Conservation (phyloP, 2,888 invertebrate species). For the Sarcophaga variegata region DNA sequence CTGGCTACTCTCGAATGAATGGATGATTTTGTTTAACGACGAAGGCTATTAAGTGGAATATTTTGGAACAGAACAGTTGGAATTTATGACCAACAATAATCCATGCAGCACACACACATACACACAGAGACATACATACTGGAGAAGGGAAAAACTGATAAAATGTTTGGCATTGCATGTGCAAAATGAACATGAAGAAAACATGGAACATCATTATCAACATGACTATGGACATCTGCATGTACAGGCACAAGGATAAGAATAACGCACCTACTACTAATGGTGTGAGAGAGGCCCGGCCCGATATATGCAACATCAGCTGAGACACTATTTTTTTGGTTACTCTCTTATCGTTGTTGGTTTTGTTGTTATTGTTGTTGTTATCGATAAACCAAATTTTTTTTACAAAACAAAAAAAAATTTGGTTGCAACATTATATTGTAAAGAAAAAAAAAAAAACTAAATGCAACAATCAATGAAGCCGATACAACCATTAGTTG, state of each 20-base stretch:
- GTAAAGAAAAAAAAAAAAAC: not conserved
- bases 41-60: constrained; percentile 77
- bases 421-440: constrained; percentile 27
- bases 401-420: constrained; percentile 16
- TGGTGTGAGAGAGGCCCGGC: constrained; percentile 11
- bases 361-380: constrained; percentile 13
- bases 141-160: constrained; percentile 42
- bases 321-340: constrained; percentile 6
- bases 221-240: not conserved
- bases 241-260: constrained; percentile 15
- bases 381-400: constrained; percentile 32
- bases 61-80: constrained; percentile 75
- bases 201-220: constrained; percentile 49
- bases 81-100: constrained; percentile 76
- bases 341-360: too few relatives aligned
- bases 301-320: constrained; percentile 36
- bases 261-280: constrained; percentile 5
- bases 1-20: constrained; percentile 35
- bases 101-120: constrained; percentile 23
- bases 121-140: not conserved
- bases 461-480: constrained; percentile 1
- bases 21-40: constrained; percentile 51
- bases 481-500: not conserved
- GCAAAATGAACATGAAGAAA: constrained; percentile 39
- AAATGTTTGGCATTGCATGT: constrained; percentile 58